A percentile compares a stretch with the other conserved stretches of the same genome.
Evolutionary conservation across 2,797 vertebrate genomes (phyloP).

Genomic region (Eulemur rubriventer): DNA sequence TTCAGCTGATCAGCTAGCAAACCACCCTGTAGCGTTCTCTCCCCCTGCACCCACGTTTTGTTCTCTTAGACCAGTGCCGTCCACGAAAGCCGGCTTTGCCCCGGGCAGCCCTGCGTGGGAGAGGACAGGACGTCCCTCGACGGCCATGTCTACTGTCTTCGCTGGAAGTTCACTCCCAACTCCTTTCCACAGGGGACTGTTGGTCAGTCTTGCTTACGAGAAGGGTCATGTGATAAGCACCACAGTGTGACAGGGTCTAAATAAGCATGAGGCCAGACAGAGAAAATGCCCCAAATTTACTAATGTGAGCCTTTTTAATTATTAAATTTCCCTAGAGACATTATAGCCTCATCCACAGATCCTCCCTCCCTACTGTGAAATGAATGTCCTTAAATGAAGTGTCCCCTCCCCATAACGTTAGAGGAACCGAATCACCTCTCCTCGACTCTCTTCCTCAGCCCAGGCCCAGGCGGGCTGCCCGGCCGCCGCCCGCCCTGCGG

Average conservation of each 20-base stretch:
- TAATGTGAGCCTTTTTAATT: not conserved
- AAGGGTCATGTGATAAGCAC: not conserved
- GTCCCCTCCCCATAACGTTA: not conserved
- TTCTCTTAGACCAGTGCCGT: not conserved
- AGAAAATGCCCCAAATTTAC: not conserved
- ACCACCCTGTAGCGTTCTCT: not conserved
- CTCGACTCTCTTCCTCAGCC: not conserved
- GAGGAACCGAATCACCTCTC: not conserved
- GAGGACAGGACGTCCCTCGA: not conserved
- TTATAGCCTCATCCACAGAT: not conserved
- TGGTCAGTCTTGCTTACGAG: not conserved
- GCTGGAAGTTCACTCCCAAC: not conserved
- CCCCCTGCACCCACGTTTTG: rapidly evolving
- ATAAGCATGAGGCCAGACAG: not conserved
- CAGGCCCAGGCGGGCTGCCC: not conserved
- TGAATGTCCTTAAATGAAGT: not conserved
- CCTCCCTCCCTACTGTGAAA: not conserved
- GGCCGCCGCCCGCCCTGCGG: no score
- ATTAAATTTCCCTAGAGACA: not conserved
- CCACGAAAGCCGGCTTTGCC: not conserved
- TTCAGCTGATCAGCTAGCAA: not conserved
- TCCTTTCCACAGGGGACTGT: not conserved
- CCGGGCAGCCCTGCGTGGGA: not conserved
- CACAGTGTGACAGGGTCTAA: not conserved
- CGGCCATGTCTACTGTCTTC: no score